phyloP scores from a whole-genome alignment of 2,113 vertebrate species.

The Marmota monax region DNA sequence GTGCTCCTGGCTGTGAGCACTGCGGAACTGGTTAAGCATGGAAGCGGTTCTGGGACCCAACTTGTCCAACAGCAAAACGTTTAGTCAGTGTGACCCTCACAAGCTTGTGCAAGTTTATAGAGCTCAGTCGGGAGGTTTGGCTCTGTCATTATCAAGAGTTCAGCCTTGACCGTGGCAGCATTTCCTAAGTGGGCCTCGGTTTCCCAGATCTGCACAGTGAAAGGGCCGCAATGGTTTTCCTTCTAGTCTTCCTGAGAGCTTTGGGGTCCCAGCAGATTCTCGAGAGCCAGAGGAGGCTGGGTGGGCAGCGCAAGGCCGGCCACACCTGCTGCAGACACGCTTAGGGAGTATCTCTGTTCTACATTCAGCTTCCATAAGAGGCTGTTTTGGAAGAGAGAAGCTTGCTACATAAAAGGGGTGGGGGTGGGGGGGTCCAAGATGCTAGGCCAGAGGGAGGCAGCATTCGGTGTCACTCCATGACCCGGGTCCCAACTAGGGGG shows the following conservation, averaged over 20 bases:
- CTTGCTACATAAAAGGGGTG: not conserved
- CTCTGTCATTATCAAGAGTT: not conserved
- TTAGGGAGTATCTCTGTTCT: not conserved
- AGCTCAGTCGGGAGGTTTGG: not conserved
- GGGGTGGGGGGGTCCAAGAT: too few relatives aligned
- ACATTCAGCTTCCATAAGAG: not conserved
- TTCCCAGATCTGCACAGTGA: not conserved
- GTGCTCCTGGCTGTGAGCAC: not conserved
- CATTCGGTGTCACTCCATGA: too few relatives aligned
- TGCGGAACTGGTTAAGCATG: not conserved
- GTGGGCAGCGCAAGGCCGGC: not conserved
- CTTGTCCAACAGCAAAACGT: not conserved
- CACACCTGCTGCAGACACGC: not conserved
- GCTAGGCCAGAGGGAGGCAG: too few relatives aligned
- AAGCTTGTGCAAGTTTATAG: fast-evolving
- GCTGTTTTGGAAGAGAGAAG: constrained; percentile 10
- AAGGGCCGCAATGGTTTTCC: not conserved
- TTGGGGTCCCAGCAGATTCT: not conserved
- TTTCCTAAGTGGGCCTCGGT: not conserved
- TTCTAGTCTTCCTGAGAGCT: not conserved
- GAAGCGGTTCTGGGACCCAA: not conserved
- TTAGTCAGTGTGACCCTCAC: not conserved
- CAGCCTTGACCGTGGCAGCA: fast-evolving
- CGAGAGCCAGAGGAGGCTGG: not conserved
- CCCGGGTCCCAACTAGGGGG: too few relatives aligned